Base-by-base conservation (phyloP, 2,113 vertebrate genomes). In the Seriola dumerili region DNA sequence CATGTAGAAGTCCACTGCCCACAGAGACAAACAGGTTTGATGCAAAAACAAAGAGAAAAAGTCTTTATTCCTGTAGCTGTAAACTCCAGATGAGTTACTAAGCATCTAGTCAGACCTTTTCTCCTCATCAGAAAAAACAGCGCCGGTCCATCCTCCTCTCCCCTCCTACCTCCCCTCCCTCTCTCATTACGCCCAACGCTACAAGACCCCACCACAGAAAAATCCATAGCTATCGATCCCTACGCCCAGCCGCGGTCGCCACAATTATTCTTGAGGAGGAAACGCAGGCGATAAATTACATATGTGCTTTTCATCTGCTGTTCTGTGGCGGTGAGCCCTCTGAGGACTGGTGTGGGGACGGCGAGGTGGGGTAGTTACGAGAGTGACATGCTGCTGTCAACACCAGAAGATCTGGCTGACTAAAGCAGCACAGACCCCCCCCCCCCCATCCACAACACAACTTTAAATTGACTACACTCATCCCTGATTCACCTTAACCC, bases 201-300 rank as follows among this genome's bases (percentile, higher is more conserved):
- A 97, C 97, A 97, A 97, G 97, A 97, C 96, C 97, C 96, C 97
- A 97, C 97, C 97, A 96, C 97, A 97, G 96, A 91, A 93, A 93
- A 98, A 98, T 98, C 97, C 94, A 99, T 98, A 97, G 92, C 83
- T 97, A 99, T 98, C 96, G 97, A 99, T 98, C 96, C 95, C 95
- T 84, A 93, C 94, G 96, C 93, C 91, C 89, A 85, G 91, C 87
- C 72, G 78, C 96, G 96, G 96, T 97, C 97, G 96, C 97, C 97
- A 98, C 97, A 98, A 98, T 98, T 98, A 98, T 97, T 98, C 97
- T 97, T 96, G 96, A 98, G 96, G 96, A 97, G 97, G 97, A 98
- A 98, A 98, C 96, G 94, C 95, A 95, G 95, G 97, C 97, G 96
- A 98, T 98, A 98, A 98, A 98, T 99, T 98, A 97, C 97, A 97